Evolutionary conservation across 2,797 vertebrate species (phyloP).

Genomic region (Bradypus variegatus): DNA sequence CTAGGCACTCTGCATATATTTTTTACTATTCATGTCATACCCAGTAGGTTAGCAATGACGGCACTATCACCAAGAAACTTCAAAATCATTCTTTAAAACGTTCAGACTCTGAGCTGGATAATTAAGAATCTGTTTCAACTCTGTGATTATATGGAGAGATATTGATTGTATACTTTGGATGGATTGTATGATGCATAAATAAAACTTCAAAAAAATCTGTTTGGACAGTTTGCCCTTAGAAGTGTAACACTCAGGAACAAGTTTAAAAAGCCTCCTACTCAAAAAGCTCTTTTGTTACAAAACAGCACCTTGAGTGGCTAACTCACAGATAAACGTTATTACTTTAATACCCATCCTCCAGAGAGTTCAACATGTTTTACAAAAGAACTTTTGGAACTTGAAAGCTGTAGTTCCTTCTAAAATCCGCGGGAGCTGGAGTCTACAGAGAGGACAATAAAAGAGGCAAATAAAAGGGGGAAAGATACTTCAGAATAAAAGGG

Average conservation of each 20-base stretch:
- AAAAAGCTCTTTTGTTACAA: slow-evolving; percentile 39
- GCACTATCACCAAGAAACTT: slow-evolving; percentile 30
- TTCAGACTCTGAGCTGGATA: slow-evolving; percentile 20
- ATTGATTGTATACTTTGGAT: too few species aligned
- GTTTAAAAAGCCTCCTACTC: slow-evolving; percentile 44
- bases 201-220: neutral
- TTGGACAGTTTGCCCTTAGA: slow-evolving; percentile 12
- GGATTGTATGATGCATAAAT: too few species aligned
- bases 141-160: too few species aligned
- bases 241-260: slow-evolving; percentile 27
- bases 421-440: neutral
- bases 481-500: neutral
- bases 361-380: slow-evolving; percentile 12
- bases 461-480: neutral
- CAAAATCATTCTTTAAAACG: slow-evolving; percentile 35
- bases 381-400: neutral
- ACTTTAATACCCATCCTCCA: neutral
- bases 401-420: slow-evolving; percentile 21
- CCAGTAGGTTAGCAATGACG: neutral
- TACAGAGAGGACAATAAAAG: neutral
- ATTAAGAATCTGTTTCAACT: slow-evolving; percentile 22
- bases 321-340: slow-evolving; percentile 22
- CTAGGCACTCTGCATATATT: neutral
- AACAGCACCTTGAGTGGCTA: neutral
- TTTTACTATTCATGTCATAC: neutral